Base-by-base conservation (phyloP, 2,113 vertebrate species). In the Ameiurus melas region DNA sequence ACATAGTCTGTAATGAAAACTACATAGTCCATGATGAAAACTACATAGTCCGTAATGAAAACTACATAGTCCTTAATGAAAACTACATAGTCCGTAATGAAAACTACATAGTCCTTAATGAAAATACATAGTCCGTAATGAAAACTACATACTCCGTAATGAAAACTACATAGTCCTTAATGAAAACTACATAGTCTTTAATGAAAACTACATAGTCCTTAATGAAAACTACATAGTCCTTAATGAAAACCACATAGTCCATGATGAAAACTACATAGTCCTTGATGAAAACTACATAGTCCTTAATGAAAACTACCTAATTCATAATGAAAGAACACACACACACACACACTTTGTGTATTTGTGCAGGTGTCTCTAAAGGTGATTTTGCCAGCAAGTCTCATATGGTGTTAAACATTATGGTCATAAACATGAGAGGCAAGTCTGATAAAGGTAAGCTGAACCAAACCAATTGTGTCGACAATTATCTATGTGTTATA, bases 311-410 rank as follows among this genome's bases (percentile, higher is more conserved):
- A 43, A 43, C 39, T 43, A 5, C 39, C 3, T 43, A 43, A 3
- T 36, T 3, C 36, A 4, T 39, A 33, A 68, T n/a, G 20, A 1
- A 22, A 12, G n/a, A 17, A 36, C 27, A 51, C 47, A 51, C 47
- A 51, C 47, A 10, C 47, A 62, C 30, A 55, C 55, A 30, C 60
- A 20, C 8, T 53, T 53, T 57, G 4, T 27, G 5, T 6, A 14
- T 33, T 64, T 77, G 7, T 83, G 43, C 85, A 93, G 92, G 91
- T 39, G 87, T 85, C 82, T 91, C 90, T 55, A 93, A 90, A 78
- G 90, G 90, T 1, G 90, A 93, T 75, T 92, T 91, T 91, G 86
- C 90, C 51, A 90, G 86, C 90, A 90, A 75, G 47, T 90, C 91
- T 68, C 92, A 92, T 30, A 53, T 83, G 58, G 86, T 93, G 78